Conservation (phyloP, 2,113 vertebrate genomes). For the Gallinago jamesoni region DNA sequence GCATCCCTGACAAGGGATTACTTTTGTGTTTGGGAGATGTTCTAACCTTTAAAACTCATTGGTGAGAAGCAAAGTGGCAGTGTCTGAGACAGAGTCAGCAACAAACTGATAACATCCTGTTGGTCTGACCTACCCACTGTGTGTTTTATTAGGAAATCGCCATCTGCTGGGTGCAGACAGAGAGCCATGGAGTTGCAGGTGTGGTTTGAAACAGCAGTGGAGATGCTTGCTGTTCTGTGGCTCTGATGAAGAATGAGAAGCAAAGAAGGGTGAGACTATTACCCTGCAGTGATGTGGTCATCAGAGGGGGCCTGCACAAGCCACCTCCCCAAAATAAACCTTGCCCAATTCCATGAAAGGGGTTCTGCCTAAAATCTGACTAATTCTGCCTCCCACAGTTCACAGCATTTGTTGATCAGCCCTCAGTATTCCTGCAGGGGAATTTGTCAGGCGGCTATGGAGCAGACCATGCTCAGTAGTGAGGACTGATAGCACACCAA, state of each 20-base stretch:
- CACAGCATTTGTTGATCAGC: background rate
- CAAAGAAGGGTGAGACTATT: background rate
- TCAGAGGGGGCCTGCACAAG: background rate
- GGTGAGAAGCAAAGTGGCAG: background rate
- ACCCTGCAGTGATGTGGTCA: background rate
- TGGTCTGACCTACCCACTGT: background rate
- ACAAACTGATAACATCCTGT: background rate
- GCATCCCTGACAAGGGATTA: background rate
- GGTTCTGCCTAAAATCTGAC: background rate
- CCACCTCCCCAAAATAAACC: background rate
- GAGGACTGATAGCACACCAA: background rate
- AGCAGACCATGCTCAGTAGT: accelerated
- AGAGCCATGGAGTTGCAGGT: background rate
- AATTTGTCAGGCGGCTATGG: background rate
- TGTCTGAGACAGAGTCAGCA: background rate
- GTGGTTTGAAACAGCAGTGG: background rate
- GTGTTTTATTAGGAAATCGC: background rate
- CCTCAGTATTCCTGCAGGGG: background rate
- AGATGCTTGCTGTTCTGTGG: background rate
- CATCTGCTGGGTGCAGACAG: background rate
- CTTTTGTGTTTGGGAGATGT: background rate
- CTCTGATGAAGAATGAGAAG: background rate
- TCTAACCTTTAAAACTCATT: background rate
- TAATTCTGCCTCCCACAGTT: background rate
- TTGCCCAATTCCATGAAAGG: background rate